Base-by-base conservation (phyloP, 2,113 vertebrate genomes). In the Pseudopodoces humilis region DNA sequence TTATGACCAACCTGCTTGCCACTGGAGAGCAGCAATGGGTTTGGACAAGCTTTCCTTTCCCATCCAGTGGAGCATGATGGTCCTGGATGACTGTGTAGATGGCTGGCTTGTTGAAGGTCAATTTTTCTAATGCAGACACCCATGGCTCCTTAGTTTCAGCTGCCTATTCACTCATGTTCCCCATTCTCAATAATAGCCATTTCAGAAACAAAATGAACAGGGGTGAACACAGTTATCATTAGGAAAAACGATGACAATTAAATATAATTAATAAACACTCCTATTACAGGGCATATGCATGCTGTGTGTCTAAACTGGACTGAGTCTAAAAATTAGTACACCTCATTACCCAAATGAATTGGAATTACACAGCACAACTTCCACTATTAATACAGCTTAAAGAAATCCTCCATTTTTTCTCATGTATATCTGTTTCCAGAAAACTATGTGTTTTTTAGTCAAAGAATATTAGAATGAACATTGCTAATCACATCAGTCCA, bases 251-350 rank as follows among this genome's bases (percentile, higher is more conserved):
- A 94, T 80, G 86, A 95, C 89, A 95, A 96, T 96, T 96, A 97
- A 97, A 95, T 78, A 95, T 92, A 97, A 96, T 97, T 96, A 97
- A 97, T 97, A 97, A 97, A 96, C 90, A 89, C 70, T 94, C 90
- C 65, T 86, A 70, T 96, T 95, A 95, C 88, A 90, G 95, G 94
- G 89, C 96, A 97, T 97, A 97, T 94, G 93, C 89, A 95, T 76
- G 27, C 92, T 86, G 90, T 89, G 88, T 93, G 76, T 88, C 94
- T 95, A 91, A 95, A 93, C 88, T 78, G 92, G 93, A 89, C 85
- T 46, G 79, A 90, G 80, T 71, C 74, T 94, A 86, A 92, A 95
- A 96, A 87, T 92, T 81, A 95, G 76, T 72, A 96, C 70, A 95
- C 91, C 79, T 97, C 95, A 95, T 97, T 97, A 94, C 95, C 90